Evolutionary conservation across 2,888 invertebrate species (phyloP).

Genomic region (Elegia similella): DNA sequence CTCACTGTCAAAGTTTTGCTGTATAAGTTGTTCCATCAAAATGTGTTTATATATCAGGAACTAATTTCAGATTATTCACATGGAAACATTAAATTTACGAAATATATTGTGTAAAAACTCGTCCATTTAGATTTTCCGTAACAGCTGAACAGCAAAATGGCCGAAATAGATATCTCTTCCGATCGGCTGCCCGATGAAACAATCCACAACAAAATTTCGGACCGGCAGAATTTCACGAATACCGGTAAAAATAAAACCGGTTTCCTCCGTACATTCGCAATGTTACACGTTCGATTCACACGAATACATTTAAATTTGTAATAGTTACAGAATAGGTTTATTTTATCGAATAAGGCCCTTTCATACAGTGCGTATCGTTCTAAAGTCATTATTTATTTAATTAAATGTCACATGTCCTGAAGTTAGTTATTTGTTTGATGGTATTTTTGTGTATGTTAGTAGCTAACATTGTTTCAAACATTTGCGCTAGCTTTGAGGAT

Average conservation of each 20-base stretch:
- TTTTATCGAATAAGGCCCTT: neutral
- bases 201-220: conserved; percentile 1
- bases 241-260: neutral
- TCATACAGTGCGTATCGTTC: neutral
- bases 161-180: conserved; percentile 17
- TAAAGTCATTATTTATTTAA: no score
- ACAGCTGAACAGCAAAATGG: neutral
- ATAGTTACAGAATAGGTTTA: conserved; percentile 13
- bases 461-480: no score
- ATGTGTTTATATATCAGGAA: no score
- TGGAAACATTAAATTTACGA: neutral
- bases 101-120: neutral
- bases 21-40: no score
- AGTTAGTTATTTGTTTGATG: no score
- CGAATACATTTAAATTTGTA: conserved; percentile 13
- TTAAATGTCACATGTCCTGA: no score
- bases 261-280: neutral
- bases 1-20: no score
- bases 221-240: neutral
- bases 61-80: neutral
- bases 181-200: conserved; percentile 5
- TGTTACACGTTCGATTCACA: conserved; percentile 6
- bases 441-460: no score
- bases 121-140: conserved; percentile 16
- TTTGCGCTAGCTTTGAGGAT: no score